phyloP scores from a whole-genome alignment of 1,140 invertebrate species.

The Prorops nasuta region DNA sequence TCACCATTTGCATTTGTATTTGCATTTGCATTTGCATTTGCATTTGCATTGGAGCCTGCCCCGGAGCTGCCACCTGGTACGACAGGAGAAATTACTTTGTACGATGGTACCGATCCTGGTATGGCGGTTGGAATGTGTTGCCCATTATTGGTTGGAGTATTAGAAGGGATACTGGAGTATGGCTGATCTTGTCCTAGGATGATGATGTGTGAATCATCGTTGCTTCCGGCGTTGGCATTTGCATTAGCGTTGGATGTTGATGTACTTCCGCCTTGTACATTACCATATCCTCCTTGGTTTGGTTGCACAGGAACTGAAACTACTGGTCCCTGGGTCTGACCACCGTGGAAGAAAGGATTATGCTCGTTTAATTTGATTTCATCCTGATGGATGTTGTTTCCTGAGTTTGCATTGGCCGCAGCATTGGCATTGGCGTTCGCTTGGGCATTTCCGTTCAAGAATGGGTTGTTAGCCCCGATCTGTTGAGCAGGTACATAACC shows the following conservation, averaged over 20 bases:
- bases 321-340: too few species aligned
- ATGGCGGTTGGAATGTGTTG: background rate
- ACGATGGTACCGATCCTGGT: too few species aligned
- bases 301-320: too few species aligned
- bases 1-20: constrained; percentile 21
- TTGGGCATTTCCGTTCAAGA: constrained; percentile 2
- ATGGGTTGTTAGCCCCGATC: constrained; percentile 7
- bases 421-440: constrained; percentile 15
- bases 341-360: constrained; percentile 9
- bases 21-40: too few species aligned
- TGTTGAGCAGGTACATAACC: background rate
- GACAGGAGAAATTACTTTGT: too few species aligned
- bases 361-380: background rate
- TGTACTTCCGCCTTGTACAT: background rate
- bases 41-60: constrained; percentile 7
- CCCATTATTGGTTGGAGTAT: constrained; percentile 2
- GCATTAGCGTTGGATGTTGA: constrained; percentile 11
- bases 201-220: background rate
- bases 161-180: background rate
- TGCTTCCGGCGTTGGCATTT: constrained; percentile 4
- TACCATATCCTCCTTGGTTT: background rate
- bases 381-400: background rate
- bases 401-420: background rate
- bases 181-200: background rate
- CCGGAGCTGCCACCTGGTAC: background rate